Base-by-base conservation (phyloP, 92 coral and sea anemone species). In the Palythoa grandiflora region DNA sequence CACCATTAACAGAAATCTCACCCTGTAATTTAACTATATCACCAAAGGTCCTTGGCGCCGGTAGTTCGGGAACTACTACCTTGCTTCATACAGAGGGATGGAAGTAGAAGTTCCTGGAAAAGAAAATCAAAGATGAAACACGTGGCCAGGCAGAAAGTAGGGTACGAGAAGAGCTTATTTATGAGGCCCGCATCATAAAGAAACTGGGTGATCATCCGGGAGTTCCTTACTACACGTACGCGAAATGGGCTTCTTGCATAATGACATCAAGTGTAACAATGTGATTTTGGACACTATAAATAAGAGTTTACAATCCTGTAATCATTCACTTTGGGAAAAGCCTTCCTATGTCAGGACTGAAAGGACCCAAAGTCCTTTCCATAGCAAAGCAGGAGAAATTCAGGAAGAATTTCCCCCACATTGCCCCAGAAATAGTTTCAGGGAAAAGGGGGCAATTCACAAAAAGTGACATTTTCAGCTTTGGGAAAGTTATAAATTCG, bases 171-270 rank as follows among this genome's bases (percentile, higher is more conserved):
- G 85, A 61, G 20, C 70, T 87, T 50, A 57, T 86, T 10, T 37
- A 86, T 81, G 84, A 86, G 59, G 60, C 89, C 35, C 38, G 75
- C 21, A 86, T 86, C 9, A 75, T 86, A 21, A 75, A 48, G 37
- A 86, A 86, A n/a, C 76, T 86, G 2, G 65, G 84, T 4, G 85
- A 77, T 51, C 89, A 87, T 87, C 85, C 77, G 6, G 84, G 89
- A 17, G 39, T 87, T 63, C 75, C 53, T 38, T 80, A 19, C 20
- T 35, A 8, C 21, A 80, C 38, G 86, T 80, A 6, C 86, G 60
- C 86, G 51, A 28, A 19, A 47, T 60, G 37, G 52, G 73, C 47
- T 80, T 80, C 74, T 14, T 63, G 1, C 86, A 61, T 36, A 80
- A 80, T 13, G 86, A 80, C 51, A 80, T 80, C 47, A 60, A 80